phyloP scores from a whole-genome alignment of 2,888 invertebrate species.

The Megaustenia siamemsis region DNA sequence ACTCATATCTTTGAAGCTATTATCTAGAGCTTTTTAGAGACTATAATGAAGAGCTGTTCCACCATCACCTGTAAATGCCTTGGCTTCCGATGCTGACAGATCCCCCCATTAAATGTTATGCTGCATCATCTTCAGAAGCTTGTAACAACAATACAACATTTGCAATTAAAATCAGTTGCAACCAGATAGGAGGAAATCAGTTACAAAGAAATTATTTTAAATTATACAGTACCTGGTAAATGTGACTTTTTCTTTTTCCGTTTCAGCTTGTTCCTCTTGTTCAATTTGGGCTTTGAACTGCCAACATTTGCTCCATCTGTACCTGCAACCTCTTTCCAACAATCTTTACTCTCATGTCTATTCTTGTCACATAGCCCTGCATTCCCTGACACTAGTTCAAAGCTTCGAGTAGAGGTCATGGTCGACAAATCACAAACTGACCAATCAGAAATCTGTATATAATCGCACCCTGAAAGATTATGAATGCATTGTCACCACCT shows the following conservation, averaged over 20 bases:
- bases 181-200: too few species aligned
- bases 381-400: conserved; percentile 42
- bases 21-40: too few species aligned
- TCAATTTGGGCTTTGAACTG: not conserved
- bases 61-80: too few species aligned
- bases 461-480: conserved; percentile 50
- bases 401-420: conserved; percentile 41
- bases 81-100: too few species aligned
- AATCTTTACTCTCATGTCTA: conserved; percentile 49
- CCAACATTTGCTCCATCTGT: not conserved
- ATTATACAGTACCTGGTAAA: not conserved
- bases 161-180: too few species aligned
- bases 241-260: not conserved
- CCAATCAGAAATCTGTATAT: conserved; percentile 51
- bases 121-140: too few species aligned
- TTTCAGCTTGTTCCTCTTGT: conserved; percentile 23
- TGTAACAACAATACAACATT: too few species aligned
- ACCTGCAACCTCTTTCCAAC: conserved; percentile 19
- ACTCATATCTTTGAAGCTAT: too few species aligned
- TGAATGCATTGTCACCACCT: too few species aligned
- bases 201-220: too few species aligned
- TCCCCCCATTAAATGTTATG: too few species aligned
- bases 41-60: too few species aligned
- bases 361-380: conserved; percentile 38
- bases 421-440: conserved; percentile 44